Evolutionary conservation across 1,140 invertebrate genomes (phyloP).

Genomic region (Saccostrea echinata): DNA sequence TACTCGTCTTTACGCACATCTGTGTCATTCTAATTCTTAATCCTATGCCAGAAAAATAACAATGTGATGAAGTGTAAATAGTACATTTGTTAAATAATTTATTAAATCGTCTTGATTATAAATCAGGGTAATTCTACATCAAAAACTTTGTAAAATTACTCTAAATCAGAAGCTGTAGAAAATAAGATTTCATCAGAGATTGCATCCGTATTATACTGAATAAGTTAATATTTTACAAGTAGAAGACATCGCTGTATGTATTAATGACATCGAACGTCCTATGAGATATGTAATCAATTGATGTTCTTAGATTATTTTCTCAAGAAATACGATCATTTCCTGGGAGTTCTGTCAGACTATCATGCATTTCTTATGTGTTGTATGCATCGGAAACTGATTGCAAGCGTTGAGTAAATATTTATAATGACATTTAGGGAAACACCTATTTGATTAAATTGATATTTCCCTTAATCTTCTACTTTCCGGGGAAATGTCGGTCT

Average conservation of each 20-base stretch:
- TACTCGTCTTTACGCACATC: neutral
- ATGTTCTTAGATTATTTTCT: neutral
- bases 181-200: no score
- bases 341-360: neutral
- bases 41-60: neutral
- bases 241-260: neutral
- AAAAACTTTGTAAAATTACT: no score
- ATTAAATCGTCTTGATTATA: no score
- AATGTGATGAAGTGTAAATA: neutral
- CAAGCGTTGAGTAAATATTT: constrained; percentile 13
- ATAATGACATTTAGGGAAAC: constrained; percentile 26
- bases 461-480: neutral
- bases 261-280: neutral
- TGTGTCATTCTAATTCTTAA: neutral
- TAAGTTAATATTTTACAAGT: no score
- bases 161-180: no score
- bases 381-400: neutral
- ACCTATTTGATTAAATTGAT: constrained; percentile 15
- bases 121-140: no score
- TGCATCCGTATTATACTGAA: no score
- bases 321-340: constrained; percentile 22
- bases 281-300: constrained; percentile 23
- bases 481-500: neutral
- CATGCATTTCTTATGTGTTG: neutral
- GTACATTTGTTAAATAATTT: no score